phyloP scores from a whole-genome alignment of 2,888 invertebrate species.

The Auanema freiburgensis region DNA sequence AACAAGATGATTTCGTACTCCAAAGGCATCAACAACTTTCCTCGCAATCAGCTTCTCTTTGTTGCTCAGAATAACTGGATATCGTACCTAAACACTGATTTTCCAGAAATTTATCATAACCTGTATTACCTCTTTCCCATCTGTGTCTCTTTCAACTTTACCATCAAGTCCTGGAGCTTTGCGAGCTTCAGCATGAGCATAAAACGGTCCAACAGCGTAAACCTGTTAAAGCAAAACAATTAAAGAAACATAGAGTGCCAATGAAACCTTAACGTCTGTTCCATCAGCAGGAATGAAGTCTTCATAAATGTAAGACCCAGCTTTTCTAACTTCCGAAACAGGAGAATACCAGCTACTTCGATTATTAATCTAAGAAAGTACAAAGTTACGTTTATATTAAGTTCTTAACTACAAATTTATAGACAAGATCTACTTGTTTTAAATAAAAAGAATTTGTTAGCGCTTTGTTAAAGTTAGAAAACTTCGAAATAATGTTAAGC shows the following conservation, averaged over 20 bases:
- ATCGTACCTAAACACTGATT: conserved; percentile 72
- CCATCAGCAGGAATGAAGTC: conserved; percentile 99
- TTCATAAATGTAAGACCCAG: conserved; percentile 98
- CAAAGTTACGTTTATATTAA: not conserved
- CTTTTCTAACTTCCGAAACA: conserved; percentile 84
- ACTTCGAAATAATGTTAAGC: too few species aligned
- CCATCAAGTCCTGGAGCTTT: conserved; percentile 80
- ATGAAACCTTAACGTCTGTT: conserved; percentile 74
- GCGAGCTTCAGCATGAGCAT: conserved; percentile 97
- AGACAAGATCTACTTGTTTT: too few species aligned
- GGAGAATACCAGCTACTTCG: conserved; percentile 97
- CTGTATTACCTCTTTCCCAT: conserved; percentile 93
- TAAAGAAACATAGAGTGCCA: not conserved
- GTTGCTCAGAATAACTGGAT: conserved; percentile 95
- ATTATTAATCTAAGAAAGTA: conserved; percentile 82
- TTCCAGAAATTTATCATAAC: conserved; percentile 74
- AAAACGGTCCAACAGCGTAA: conserved; percentile 98
- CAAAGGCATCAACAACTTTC: conserved; percentile 80
- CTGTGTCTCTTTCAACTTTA: conserved; percentile 76
- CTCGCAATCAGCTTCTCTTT: conserved; percentile 95
- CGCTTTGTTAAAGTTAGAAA: not conserved
- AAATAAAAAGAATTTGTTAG: conserved; percentile 3
- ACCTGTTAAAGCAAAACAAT: conserved; percentile 72
- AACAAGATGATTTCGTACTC: conserved; percentile 60
- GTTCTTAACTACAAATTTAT: too few species aligned